Percentiles rank a stretch among this genome's conserved stretches.
These are phyloP conservation scores for Margaritifera margaritifera DNA, from an alignment of 2,888 invertebrate genomes.

Conservation along the genomic window DNA sequence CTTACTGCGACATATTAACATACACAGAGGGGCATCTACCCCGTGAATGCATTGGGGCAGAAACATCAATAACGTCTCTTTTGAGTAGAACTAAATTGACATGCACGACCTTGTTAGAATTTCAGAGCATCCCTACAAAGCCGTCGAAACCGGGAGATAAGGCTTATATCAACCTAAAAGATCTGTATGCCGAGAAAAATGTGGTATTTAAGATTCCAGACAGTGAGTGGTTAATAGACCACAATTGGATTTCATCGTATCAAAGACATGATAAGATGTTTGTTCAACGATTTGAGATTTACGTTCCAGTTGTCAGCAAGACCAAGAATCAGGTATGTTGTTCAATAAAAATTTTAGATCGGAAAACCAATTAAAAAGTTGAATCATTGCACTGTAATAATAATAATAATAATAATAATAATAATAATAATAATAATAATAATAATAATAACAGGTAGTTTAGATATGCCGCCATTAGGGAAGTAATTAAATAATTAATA, in stretches of 20 bases:
- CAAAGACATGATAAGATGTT: not conserved
- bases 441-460: too few species aligned
- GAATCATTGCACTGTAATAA: too few species aligned
- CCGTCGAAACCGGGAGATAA: not conserved
- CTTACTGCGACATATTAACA: slow-evolving; percentile 2
- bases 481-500: too few species aligned
- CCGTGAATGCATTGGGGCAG: not conserved
- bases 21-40: slow-evolving; percentile 1
- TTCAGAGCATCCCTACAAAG: not conserved
- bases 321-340: slow-evolving; percentile 1
- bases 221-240: not conserved
- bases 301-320: not conserved
- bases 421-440: too few species aligned
- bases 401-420: too few species aligned
- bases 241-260: slow-evolving; percentile 1
- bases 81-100: not conserved
- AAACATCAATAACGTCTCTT: not conserved
- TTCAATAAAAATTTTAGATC: too few species aligned
- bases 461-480: too few species aligned
- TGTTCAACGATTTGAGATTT: slow-evolving; percentile 2
- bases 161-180: slow-evolving; percentile 2
- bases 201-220: slow-evolving; percentile 2
- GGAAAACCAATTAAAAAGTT: too few species aligned
- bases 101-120: not conserved
- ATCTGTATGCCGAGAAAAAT: slow-evolving; percentile 2